Evolutionary conservation across 2,113 vertebrate genomes (phyloP).

Genomic region (Peromyscus leucopus): DNA sequence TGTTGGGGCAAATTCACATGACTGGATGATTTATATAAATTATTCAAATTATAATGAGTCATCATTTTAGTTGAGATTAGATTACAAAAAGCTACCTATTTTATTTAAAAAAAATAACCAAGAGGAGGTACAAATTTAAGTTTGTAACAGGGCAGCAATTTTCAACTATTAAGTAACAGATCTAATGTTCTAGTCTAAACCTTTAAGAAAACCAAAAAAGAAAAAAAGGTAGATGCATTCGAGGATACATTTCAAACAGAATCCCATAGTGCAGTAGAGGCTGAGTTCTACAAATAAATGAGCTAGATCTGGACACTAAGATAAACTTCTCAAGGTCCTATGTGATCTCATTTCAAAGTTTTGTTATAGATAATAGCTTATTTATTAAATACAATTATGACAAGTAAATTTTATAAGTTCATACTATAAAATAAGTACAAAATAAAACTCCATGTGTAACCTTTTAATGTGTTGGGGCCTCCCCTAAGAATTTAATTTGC

Average conservation of each 20-base stretch:
- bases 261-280: neutral
- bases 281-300: neutral
- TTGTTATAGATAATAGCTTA: neutral
- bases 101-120: neutral
- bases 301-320: slow-evolving; percentile 29
- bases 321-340: neutral
- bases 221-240: neutral
- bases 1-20: neutral
- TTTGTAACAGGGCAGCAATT: slow-evolving; percentile 38
- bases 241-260: slow-evolving; percentile 51
- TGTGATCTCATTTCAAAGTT: slow-evolving; percentile 43
- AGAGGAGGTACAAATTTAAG: slow-evolving; percentile 49
- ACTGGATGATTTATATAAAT: neutral
- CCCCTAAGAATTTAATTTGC: slow-evolving; percentile 50
- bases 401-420: slow-evolving; percentile 17
- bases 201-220: slow-evolving; percentile 46
- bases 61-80: slow-evolving; percentile 6
- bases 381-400: slow-evolving; percentile 50
- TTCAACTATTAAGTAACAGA: slow-evolving; percentile 40
- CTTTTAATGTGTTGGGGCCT: neutral
- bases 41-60: slow-evolving; percentile 39
- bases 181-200: neutral
- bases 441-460: slow-evolving; percentile 25
- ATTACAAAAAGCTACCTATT: neutral
- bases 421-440: slow-evolving; percentile 39